These are phyloP conservation scores for Simalia tracyae DNA, from an alignment of 2,797 vertebrate species.

Conservation along the genomic window DNA sequence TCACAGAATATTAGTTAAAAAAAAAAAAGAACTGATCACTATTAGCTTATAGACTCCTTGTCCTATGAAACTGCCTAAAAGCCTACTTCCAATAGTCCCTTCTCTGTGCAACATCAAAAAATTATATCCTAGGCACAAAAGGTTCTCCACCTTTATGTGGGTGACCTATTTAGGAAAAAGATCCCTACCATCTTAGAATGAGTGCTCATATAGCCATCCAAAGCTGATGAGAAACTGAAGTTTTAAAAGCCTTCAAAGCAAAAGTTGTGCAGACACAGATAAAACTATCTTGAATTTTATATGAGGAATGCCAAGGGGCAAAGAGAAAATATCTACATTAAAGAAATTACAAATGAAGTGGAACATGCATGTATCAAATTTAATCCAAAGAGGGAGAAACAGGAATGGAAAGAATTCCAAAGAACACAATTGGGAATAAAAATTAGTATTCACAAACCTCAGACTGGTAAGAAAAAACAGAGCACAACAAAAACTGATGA, in stretches of 20 bases:
- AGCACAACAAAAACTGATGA: not conserved
- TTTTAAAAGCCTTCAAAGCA: not conserved
- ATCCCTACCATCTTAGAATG: not conserved
- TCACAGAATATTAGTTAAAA: not conserved
- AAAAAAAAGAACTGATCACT: not conserved
- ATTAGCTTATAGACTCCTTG: not conserved
- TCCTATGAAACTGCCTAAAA: not conserved
- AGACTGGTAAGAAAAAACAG: not conserved
- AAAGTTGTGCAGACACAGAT: not conserved
- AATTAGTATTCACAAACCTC: not conserved
- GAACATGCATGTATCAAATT: not conserved
- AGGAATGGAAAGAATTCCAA: not conserved
- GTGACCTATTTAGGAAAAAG: not conserved
- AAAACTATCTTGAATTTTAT: not conserved
- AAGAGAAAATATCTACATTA: not conserved
- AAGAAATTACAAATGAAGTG: not conserved
- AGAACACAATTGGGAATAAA: not conserved
- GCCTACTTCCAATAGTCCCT: not conserved
- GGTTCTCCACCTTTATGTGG: not conserved
- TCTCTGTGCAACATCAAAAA: not conserved
- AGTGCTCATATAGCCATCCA: not conserved
- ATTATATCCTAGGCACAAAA: not conserved
- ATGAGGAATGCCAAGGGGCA: not conserved
- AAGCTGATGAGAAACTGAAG: not conserved
- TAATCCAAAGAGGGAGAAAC: not conserved